Conservation (phyloP, 2,113 vertebrate species). For the Tetrao urogallus region DNA sequence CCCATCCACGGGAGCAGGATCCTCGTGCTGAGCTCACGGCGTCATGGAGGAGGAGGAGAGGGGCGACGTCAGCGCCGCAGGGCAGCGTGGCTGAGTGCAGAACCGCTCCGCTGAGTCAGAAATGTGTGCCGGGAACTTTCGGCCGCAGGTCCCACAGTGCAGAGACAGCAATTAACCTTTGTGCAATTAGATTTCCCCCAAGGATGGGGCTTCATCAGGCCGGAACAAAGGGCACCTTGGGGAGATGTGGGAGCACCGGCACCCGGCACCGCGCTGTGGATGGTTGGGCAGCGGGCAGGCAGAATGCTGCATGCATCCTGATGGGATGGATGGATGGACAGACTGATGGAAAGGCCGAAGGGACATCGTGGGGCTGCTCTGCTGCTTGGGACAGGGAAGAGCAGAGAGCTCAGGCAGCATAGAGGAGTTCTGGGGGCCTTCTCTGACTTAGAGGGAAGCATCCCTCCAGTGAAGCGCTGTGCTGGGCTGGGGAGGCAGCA, state of each 20-base stretch:
- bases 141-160: not conserved
- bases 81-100: not conserved
- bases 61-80: not conserved
- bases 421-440: too few species aligned
- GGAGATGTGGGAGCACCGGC: not conserved
- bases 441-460: too few species aligned
- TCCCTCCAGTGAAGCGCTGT: not conserved
- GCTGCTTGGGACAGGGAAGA: too few species aligned
- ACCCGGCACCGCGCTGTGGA: too few species aligned
- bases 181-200: not conserved
- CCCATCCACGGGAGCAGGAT: too few species aligned
- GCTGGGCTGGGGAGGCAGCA: not conserved
- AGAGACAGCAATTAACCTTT: not conserved
- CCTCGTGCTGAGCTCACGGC: too few species aligned
- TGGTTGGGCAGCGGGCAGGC: too few species aligned
- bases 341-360: too few species aligned
- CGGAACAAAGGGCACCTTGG: not conserved
- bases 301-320: too few species aligned
- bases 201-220: fast-evolving
- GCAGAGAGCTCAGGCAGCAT: too few species aligned
- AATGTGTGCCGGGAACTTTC: not conserved
- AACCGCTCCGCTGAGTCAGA: not conserved
- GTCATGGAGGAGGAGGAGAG: not conserved
- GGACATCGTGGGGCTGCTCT: too few species aligned
- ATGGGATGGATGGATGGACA: too few species aligned